Conservation (phyloP, 2,113 vertebrate species). For the Parus major region DNA sequence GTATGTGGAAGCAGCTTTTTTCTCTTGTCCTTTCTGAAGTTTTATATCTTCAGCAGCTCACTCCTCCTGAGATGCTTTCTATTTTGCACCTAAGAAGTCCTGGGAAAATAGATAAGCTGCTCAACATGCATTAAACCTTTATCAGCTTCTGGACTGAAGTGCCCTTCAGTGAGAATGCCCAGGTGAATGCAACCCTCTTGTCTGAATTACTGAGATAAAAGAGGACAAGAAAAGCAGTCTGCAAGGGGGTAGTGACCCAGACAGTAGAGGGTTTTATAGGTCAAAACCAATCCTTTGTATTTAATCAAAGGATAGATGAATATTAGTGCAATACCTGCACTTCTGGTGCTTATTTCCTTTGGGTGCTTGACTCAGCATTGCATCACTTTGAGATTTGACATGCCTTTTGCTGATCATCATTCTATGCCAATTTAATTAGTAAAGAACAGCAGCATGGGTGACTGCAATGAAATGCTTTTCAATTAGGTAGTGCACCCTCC, state of each 20-base stretch:
- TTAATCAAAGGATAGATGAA: neutral
- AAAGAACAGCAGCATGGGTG: neutral
- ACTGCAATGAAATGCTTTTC: neutral
- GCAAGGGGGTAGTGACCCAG: neutral
- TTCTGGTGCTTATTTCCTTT: neutral
- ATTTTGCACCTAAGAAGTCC: neutral
- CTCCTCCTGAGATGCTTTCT: neutral
- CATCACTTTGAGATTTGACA: neutral
- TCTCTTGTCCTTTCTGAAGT: neutral
- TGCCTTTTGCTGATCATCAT: neutral
- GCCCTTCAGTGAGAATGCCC: conserved; percentile 11
- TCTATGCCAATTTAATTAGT: neutral
- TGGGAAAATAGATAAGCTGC: conserved; percentile 47
- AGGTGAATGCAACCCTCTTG: conserved; percentile 16
- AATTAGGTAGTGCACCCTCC: neutral
- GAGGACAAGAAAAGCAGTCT: neutral
- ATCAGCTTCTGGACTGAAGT: conserved; percentile 4
- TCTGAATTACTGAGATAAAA: conserved; percentile 38
- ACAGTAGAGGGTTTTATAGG: neutral
- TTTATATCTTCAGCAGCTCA: neutral
- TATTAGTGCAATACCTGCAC: neutral
- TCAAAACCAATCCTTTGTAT: neutral
- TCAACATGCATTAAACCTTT: conserved; percentile 19
- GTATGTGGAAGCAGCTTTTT: neutral
- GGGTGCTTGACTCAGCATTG: neutral